phyloP scores from a whole-genome alignment of 2,113 vertebrate genomes.

The Ardeotis arabs region DNA sequence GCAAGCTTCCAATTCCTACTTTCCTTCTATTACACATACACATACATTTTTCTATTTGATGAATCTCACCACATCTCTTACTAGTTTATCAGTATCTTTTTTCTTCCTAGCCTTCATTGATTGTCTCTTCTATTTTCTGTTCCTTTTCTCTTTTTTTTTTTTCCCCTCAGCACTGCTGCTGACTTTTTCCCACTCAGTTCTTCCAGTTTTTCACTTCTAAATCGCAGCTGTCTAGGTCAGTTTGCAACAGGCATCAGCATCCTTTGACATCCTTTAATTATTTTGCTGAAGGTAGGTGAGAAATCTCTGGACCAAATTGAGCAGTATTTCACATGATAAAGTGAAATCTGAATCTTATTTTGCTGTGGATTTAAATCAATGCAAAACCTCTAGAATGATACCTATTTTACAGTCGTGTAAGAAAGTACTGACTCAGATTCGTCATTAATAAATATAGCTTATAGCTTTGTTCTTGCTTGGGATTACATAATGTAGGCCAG shows the following conservation, averaged over 20 bases:
- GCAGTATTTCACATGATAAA: not conserved
- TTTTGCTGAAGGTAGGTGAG: not conserved
- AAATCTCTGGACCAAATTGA: not conserved
- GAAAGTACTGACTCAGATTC: not conserved
- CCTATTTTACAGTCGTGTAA: not conserved
- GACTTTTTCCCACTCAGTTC: not conserved
- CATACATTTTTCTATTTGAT: not conserved
- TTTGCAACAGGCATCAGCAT: not conserved
- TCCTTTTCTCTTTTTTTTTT: not conserved
- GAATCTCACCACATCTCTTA: not conserved
- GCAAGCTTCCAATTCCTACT: not conserved
- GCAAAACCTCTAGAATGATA: not conserved
- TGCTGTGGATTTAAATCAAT: not conserved
- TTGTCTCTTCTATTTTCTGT: not conserved
- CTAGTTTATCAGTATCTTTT: not conserved
- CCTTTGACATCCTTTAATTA: not conserved
- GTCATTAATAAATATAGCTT: slow-evolving; percentile 22
- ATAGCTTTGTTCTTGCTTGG: not conserved
- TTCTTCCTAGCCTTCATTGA: not conserved
- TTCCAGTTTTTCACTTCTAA: not conserved
- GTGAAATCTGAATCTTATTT: not conserved
- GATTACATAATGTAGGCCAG: not conserved
- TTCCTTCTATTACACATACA: not conserved
- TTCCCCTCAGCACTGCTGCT: not conserved
- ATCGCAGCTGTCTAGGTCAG: not conserved